Base-by-base conservation (phyloP, 2,888 invertebrate genomes). In the Spicauda simplicius region DNA sequence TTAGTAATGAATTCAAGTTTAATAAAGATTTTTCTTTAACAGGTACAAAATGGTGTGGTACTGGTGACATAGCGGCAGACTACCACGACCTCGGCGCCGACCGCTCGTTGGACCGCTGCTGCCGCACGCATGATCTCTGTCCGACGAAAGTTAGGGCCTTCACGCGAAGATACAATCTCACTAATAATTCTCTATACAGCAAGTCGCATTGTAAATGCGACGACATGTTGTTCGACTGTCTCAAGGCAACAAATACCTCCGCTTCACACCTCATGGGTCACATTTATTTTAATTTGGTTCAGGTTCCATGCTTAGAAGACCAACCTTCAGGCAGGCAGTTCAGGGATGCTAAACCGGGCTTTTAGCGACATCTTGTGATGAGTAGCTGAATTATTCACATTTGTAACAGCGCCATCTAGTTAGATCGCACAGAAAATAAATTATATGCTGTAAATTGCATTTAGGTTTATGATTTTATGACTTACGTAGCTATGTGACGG, bases 31-130 rank as follows among this genome's bases (percentile, higher is more conserved):
- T 45, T 25, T 53, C 33, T 33, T 67, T 61, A 45, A 16, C 82
- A 97, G 97, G 97, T 71, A 98, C 97, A 50, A 97, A 97, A 86
- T 98, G 97, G 97, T 98, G 98, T 81, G 98, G 98, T 18, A 96
- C 97, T 0, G 98, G 98, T 0, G 98, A 98, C 85, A 95, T 97
- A 74, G 98, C 98, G 0, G 91, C 94, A 19, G 95, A 96, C 80
- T 98, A 97, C 89, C 96, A 96, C 85, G 98, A 98, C 87, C 92
- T 98, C 72, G 98, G 98, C 52, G 93, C 94, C 0, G 96, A 96
- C 78, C 80, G 90, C 58, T 90, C 91, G 41, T 95, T 97, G 76
- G 98, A 98, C 89, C 94, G 95, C 76, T 98, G 98, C 85, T 98
- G 98, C 87, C 94, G 98, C 69, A 96, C 96, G 16, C 98, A 98